Conservation (phyloP, 2,888 invertebrate species). For the Xestia c-nigrum region DNA sequence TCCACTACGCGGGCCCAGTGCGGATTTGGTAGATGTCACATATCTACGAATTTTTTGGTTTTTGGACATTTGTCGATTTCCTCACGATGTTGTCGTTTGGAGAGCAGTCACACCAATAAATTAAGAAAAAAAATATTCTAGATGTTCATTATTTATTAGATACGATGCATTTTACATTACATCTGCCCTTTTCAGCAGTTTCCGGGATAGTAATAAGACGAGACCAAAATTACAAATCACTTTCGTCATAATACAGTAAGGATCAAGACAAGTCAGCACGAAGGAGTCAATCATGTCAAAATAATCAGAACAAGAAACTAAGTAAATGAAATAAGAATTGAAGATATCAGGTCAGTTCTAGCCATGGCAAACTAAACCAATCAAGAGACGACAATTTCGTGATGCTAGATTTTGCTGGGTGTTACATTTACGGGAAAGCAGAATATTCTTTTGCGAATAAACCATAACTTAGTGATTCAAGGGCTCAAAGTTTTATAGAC, state of each 20-base stretch:
- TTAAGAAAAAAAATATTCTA: background rate
- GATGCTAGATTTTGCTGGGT: background rate
- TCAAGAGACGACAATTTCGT: background rate
- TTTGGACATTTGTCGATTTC: too few species aligned
- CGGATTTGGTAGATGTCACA: too few species aligned
- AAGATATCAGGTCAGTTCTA: background rate
- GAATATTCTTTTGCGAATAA: background rate
- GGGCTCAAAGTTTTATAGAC: background rate
- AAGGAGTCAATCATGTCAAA: background rate
- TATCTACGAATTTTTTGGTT: too few species aligned
- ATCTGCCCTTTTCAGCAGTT: background rate
- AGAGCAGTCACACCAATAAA: too few species aligned
- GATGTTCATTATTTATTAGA: background rate
- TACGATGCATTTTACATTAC: background rate
- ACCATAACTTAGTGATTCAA: background rate
- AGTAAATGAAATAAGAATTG: background rate
- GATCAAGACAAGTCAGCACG: background rate
- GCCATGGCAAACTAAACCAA: background rate
- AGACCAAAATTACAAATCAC: background rate
- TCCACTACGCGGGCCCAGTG: too few species aligned
- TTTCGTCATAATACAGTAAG: background rate
- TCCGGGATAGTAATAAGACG: background rate
- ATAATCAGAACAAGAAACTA: background rate
- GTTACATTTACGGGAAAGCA: background rate
- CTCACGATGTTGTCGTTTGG: too few species aligned